A percentile compares a stretch with the other conserved stretches of the same genome.
These are phyloP conservation scores for Helogale parvula DNA, from an alignment of 2,113 vertebrate genomes.

Conservation along the genomic window DNA sequence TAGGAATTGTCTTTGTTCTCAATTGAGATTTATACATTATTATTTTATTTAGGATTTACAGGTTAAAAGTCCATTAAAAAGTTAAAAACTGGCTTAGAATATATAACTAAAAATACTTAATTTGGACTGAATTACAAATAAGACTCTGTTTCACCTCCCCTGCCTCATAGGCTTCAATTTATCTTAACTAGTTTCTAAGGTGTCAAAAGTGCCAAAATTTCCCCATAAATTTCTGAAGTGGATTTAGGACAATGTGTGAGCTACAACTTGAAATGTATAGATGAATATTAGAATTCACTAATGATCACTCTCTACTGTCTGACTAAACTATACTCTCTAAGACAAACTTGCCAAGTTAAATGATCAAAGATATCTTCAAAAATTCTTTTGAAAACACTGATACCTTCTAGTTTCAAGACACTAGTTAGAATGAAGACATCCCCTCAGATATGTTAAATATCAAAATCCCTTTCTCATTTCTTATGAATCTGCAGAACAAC, in stretches of 20 bases:
- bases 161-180: not conserved
- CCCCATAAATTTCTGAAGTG: not conserved
- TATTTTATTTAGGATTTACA: not conserved
- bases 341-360: constrained; percentile 2
- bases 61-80: not conserved
- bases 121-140: constrained; percentile 2
- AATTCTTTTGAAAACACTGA: not conserved
- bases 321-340: not conserved
- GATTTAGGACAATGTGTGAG: not conserved
- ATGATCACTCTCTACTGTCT: not conserved
- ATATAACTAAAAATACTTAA: not conserved
- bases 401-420: not conserved
- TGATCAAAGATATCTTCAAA: not conserved
- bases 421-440: not conserved
- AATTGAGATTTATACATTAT: not conserved
- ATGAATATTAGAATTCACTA: constrained; percentile 12
- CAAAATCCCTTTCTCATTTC: not conserved
- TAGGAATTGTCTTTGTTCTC: not conserved
- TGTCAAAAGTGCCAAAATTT: not conserved
- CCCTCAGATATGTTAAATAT: not conserved
- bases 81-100: not conserved
- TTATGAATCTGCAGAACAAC: not conserved
- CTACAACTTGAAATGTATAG: not conserved
- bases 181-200: constrained; percentile 25
- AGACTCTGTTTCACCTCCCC: not conserved